Base-by-base conservation (phyloP, 1,140 invertebrate genomes). In the Babylonia areolata region DNA sequence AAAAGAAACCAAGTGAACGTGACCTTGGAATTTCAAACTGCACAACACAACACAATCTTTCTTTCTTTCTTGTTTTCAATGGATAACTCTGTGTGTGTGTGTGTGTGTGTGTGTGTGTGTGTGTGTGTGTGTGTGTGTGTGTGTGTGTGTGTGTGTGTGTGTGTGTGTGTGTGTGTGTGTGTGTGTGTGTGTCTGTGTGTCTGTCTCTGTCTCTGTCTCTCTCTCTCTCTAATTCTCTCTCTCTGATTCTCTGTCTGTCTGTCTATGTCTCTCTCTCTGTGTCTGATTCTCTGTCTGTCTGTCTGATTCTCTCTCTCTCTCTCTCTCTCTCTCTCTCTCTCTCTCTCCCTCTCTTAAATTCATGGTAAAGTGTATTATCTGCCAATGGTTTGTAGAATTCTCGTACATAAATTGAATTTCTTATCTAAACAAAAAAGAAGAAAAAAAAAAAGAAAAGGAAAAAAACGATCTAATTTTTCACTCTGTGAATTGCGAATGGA, bases 281-380 rank as follows among this genome's bases (percentile, higher is more conserved):
- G n/a, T n/a, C n/a, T n/a, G n/a, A n/a, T n/a, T 69, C 58, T 69
- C 58, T 69, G 6, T 69, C 58, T 69, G 6, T 69, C 58, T 69
- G 6, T 69, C 58, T 69, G 6, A 11, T 23, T 69, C 5, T 69
- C 64, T 69, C 64, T 69, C 64, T 69, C 64, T 69, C 64, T 69
- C 64, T 69, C 64, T 69, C 64, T 69, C 64, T 69, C 64, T n/a
- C 64, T n/a, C 46, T 51, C 46, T 51, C 46, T 51, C 46, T 51
- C 46, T 51, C 46, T 51, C 46, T 51, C 46, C 0, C 46, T 51
- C 2, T 12, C 17, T 12, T 51, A 17, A 51, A 51, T 51, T 9
- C 9, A 51, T 51, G 46, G 15, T n/a, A n/a, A n/a, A n/a, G n/a
- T n/a, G n/a, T n/a, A n/a, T n/a, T n/a, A n/a, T n/a, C n/a, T n/a